A percentile compares a stretch with the other conserved stretches of the same genome.
Conservation (phyloP, 2,797 vertebrate species). For the Schizopygopsis pylzovi region DNA sequence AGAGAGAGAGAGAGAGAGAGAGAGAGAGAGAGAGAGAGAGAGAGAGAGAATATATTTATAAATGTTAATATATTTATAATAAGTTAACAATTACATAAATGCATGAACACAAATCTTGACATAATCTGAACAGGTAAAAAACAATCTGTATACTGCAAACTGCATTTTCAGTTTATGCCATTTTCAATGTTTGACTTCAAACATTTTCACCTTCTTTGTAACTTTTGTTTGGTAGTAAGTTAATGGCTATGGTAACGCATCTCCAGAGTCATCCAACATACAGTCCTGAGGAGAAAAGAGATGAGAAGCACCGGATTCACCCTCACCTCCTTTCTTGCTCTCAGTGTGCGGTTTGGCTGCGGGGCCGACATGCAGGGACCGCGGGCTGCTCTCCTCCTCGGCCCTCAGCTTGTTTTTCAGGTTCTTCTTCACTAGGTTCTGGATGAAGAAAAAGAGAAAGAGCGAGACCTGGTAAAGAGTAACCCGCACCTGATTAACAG, state of each 20-base stretch:
- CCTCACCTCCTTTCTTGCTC: slow-evolving; percentile 72
- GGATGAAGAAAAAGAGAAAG: slow-evolving; percentile 21
- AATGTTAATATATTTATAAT: background rate
- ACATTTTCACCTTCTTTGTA: background rate
- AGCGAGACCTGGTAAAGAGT: slow-evolving; percentile 32
- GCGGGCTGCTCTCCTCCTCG: slow-evolving; percentile 53
- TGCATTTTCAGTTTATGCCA: too few species aligned
- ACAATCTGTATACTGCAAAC: background rate
- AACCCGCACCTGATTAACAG: background rate
- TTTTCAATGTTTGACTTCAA: background rate
- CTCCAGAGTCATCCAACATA: background rate
- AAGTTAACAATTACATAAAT: too few species aligned
- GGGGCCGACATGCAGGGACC: slow-evolving; percentile 45
- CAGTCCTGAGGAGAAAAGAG: background rate
- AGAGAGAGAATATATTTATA: background rate
- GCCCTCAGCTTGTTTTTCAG: slow-evolving; percentile 72
- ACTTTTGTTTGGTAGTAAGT: background rate
- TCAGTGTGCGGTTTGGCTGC: slow-evolving; percentile 62
- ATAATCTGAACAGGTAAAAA: background rate
- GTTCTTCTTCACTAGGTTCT: slow-evolving; percentile 80
- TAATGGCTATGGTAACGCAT: background rate
- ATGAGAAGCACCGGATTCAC: slow-evolving; percentile 6
- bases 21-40: too few species aligned
- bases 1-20: too few species aligned
- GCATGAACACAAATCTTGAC: background rate